phyloP scores from a whole-genome alignment of 53 echinoderm and acorn worm species.

The Pentamera pediparva region DNA sequence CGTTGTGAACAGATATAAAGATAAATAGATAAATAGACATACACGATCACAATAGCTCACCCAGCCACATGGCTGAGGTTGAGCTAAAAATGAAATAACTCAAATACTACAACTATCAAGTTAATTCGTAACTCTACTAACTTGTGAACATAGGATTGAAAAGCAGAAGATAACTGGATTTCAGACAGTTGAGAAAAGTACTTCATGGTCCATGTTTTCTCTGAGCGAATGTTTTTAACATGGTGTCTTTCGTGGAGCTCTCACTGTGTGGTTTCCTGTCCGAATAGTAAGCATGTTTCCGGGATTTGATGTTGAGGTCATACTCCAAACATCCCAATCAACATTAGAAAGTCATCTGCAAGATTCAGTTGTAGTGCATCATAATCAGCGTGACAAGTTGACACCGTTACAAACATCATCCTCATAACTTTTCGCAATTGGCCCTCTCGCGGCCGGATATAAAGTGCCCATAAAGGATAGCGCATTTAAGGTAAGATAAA shows the following conservation, averaged over 20 bases:
- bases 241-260: too few species aligned
- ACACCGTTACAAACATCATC: neutral
- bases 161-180: neutral
- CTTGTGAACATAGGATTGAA: neutral
- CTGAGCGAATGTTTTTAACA: neutral
- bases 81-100: neutral
- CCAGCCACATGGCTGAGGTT: too few species aligned
- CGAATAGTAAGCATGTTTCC: too few species aligned
- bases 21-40: too few species aligned
- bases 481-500: too few species aligned
- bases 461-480: too few species aligned
- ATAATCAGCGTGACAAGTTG: too few species aligned
- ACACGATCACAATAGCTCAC: too few species aligned
- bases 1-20: too few species aligned
- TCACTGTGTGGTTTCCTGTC: neutral
- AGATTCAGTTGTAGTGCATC: neutral
- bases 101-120: neutral
- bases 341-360: neutral
- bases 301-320: too few species aligned
- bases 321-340: neutral
- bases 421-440: neutral
- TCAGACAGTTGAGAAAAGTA: too few species aligned
- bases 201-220: neutral
- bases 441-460: too few species aligned
- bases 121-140: neutral